Conservation (phyloP, 1,140 invertebrate genomes). For the Agraylea sexmaculata region DNA sequence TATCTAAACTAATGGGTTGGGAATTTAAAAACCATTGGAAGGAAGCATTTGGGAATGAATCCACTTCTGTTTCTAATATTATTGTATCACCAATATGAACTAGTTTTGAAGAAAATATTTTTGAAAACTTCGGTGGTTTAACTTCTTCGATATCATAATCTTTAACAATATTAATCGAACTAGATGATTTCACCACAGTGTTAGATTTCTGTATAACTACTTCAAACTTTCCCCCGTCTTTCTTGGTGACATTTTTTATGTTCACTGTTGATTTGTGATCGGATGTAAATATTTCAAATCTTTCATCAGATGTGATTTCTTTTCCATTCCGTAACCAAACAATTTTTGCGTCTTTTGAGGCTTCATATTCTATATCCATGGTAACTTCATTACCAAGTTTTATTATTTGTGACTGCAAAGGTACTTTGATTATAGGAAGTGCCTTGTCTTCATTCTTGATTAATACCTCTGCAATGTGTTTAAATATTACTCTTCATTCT, state of each 20-base stretch:
- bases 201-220: constrained; percentile 61
- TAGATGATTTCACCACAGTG: constrained; percentile 65
- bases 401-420: constrained; percentile 52
- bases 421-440: constrained; percentile 51
- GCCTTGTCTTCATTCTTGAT: constrained; percentile 14
- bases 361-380: constrained; percentile 44
- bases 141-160: constrained; percentile 47
- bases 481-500: constrained; percentile 2
- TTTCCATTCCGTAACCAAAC: constrained; percentile 84
- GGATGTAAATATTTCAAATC: constrained; percentile 50
- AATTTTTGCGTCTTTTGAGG: constrained; percentile 57
- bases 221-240: constrained; percentile 76
- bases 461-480: constrained; percentile 22
- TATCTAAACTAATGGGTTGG: constrained; percentile 45
- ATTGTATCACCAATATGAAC: constrained; percentile 63
- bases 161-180: constrained; percentile 55
- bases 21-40: constrained; percentile 78
- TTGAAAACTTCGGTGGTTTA: constrained; percentile 60
- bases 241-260: constrained; percentile 57
- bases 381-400: constrained; percentile 44
- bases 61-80: constrained; percentile 64
- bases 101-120: constrained; percentile 56
- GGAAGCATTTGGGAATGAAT: constrained; percentile 64
- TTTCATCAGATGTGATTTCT: constrained; percentile 56
- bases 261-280: constrained; percentile 55